Conservation (phyloP, 2,888 invertebrate genomes). For the Pristionchus fissidentatus region DNA sequence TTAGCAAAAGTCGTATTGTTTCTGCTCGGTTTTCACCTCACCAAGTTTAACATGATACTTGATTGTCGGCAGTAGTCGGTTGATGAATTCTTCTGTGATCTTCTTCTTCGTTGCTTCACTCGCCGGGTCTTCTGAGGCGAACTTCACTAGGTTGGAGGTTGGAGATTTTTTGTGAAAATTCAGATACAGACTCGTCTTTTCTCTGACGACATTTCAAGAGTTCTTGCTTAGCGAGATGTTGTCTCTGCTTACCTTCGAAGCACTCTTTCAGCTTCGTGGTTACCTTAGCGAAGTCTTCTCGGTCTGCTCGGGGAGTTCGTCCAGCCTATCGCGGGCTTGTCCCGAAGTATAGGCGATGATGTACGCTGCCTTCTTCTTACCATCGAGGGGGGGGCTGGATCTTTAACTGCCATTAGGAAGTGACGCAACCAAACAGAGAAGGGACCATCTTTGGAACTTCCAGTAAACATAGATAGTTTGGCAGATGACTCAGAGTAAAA, state of each 20-base stretch:
- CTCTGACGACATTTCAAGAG: background rate
- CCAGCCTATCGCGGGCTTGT: background rate
- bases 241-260: background rate
- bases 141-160: background rate
- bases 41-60: background rate
- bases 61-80: background rate
- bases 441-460: background rate
- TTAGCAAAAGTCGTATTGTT: background rate
- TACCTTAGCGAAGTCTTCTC: background rate
- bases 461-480: background rate
- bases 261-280: background rate
- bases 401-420: background rate
- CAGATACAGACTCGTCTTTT: background rate
- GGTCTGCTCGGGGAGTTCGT: background rate
- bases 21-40: background rate
- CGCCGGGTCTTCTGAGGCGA: background rate
- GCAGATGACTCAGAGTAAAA: background rate
- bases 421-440: background rate
- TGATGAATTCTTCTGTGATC: background rate
- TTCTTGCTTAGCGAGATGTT: background rate
- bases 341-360: background rate
- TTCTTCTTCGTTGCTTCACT: background rate
- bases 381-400: background rate
- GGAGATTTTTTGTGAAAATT: background rate
- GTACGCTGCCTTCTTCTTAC: background rate